phyloP scores from a whole-genome alignment of 2,888 invertebrate genomes.

The Tyria jacobaeae region DNA sequence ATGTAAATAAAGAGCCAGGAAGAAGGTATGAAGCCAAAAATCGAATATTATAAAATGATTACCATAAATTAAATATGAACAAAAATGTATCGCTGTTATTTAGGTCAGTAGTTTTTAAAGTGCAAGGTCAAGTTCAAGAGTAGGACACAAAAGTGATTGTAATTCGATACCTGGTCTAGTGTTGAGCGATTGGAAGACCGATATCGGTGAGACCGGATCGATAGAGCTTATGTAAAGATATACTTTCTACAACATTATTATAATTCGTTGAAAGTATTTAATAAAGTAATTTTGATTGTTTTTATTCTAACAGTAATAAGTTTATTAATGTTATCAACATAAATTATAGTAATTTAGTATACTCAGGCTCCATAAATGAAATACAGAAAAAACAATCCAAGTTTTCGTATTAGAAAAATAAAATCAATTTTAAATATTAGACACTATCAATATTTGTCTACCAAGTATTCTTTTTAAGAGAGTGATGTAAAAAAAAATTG shows the following conservation, averaged over 20 bases:
- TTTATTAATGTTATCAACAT: too few species aligned
- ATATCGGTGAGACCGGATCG: conserved; percentile 39
- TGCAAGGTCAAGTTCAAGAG: conserved; percentile 64
- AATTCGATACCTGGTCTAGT: conserved; percentile 45
- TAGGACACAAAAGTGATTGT: conserved; percentile 56
- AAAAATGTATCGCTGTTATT: conserved; percentile 43
- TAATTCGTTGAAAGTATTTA: too few species aligned
- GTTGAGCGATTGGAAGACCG: conserved; percentile 20
- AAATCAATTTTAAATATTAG: too few species aligned
- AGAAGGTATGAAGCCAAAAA: not conserved
- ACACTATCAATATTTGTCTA: not conserved
- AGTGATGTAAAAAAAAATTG: not conserved
- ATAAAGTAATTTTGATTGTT: too few species aligned
- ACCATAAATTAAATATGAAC: conserved; percentile 29
- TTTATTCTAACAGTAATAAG: too few species aligned
- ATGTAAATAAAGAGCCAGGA: not conserved
- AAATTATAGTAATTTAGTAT: too few species aligned
- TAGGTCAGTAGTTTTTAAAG: conserved; percentile 56
- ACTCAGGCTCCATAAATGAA: too few species aligned
- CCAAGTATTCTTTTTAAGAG: not conserved
- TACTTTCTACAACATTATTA: not conserved
- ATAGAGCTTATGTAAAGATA: too few species aligned
- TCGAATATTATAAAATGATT: too few species aligned
- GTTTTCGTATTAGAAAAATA: too few species aligned
- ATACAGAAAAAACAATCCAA: too few species aligned